These are phyloP conservation scores for Donacobius atricapilla DNA, from an alignment of 2,113 vertebrate genomes.

Conservation along the genomic window DNA sequence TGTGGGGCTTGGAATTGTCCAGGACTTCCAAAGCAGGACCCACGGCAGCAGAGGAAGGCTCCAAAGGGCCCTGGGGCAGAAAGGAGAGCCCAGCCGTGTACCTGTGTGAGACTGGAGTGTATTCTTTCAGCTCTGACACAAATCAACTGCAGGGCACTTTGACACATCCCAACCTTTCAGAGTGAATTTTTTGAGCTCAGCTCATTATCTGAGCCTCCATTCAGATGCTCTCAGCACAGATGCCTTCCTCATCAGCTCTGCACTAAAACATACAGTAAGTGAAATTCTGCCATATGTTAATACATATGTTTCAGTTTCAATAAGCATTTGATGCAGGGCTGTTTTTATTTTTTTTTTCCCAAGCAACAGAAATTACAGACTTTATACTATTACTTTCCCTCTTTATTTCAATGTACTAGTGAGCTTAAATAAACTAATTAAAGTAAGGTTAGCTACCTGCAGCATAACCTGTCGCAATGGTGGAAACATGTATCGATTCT, in stretches of 20 bases:
- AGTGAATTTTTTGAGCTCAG: constrained; percentile 48
- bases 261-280: constrained; percentile 73
- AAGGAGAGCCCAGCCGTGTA: neutral
- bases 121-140: constrained; percentile 29
- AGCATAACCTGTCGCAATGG: constrained; percentile 34
- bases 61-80: neutral
- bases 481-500: constrained; percentile 3
- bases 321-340: constrained; percentile 71
- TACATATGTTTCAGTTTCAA: constrained; percentile 78
- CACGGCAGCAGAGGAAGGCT: neutral
- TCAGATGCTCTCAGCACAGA: constrained; percentile 67
- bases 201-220: constrained; percentile 67
- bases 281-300: constrained; percentile 78
- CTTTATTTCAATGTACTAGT: constrained; percentile 50
- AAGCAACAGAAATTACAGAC: constrained; percentile 28
- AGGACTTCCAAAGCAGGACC: neutral
- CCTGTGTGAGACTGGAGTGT: neutral
- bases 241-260: constrained; percentile 72
- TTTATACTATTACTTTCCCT: constrained; percentile 42
- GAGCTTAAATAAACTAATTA: constrained; percentile 65
- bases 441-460: constrained; percentile 10
- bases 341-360: constrained; percentile 35
- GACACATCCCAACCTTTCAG: constrained; percentile 55
- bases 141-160: constrained; percentile 33
- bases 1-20: neutral